Base-by-base conservation (phyloP, 2,113 vertebrate species). In the Irena cyanogastra region DNA sequence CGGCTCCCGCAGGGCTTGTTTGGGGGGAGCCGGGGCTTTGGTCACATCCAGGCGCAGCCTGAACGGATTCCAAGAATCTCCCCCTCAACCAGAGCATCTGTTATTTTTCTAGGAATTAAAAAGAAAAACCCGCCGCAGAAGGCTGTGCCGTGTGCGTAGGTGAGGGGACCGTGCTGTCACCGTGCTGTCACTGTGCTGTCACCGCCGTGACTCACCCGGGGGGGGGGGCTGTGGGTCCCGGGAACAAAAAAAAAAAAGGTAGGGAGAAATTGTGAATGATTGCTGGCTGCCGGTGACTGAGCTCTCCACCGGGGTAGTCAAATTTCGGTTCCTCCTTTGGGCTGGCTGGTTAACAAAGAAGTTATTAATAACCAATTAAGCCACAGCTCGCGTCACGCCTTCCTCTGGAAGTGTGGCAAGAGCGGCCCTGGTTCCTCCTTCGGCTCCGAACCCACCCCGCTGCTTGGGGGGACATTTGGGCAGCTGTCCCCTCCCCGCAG, bases 341-440 rank as follows among this genome's bases (percentile, higher is more conserved):
- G 78, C 69, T 86, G 87, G 80, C 52, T 87, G 5, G 33, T 86
- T 91, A 88, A 95, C 92, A 95, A 92, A 95, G 92, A 22, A 76
- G 89, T 92, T 93, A 92, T 94, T 95, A 95, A 96, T 94, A 94
- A 90, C 89, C 44, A 71, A 66, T 91, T 83, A 89, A 89, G 53
- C 52, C 69, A 3, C 61, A 54, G 77, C 85, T 84, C 69, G 28
- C 28, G 69, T 94, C 92, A 95, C 0, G 44, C 84, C 75, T 97
- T 95, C 87, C 75, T 79, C 87, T 90, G 87, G 66, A 68, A 91
- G 66, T 6, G 59, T 93, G 93, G 91, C 84, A 83, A 94, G 66
- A 89, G 60, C 0, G 0, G 42, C 42, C 1, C 8, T 0, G 35
- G 92, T 96, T 97, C 94, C 94, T 88, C 79, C 90, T 90, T 22